Percentiles rank a stretch among this genome's conserved stretches.
These are phyloP conservation scores for Zalophus californianus DNA, from an alignment of 2,797 vertebrate genomes.

Conservation along the genomic window DNA sequence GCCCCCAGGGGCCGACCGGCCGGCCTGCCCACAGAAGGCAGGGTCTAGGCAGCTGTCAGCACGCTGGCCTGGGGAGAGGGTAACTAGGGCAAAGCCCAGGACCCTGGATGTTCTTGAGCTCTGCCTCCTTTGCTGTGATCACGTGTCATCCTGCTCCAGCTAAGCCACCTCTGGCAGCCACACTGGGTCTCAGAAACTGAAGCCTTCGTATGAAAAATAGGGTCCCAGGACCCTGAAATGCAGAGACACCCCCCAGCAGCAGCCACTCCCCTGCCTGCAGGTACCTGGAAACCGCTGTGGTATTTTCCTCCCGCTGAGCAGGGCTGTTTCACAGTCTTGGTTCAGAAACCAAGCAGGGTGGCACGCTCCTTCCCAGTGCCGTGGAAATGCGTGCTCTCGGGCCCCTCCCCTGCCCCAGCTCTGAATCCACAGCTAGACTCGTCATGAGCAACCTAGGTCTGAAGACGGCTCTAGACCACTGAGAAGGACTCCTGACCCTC, in stretches of 20 bases:
- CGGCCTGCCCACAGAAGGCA: not conserved
- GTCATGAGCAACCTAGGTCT: rapidly evolving
- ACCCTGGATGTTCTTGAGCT: rapidly evolving
- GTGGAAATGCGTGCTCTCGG: not conserved
- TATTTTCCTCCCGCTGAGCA: not conserved
- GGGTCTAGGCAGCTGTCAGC: not conserved
- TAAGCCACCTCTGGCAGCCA: no score
- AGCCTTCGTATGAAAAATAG: no score
- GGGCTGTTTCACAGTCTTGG: not conserved
- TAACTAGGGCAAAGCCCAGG: rapidly evolving
- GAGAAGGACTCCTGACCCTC: not conserved
- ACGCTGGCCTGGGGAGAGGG: rapidly evolving
- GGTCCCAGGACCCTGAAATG: not conserved
- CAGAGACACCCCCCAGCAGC: not conserved
- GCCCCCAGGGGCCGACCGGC: no score
- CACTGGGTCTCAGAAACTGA: no score
- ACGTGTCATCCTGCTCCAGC: no score
- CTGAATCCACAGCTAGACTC: not conserved
- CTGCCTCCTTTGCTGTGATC: rapidly evolving
- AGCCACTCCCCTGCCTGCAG: not conserved
- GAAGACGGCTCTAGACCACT: no score
- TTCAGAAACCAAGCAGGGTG: not conserved
- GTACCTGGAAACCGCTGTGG: not conserved
- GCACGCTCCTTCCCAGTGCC: rapidly evolving
- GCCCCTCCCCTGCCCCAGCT: not conserved